Evolutionary conservation across 2,888 invertebrate species (phyloP).

Genomic region (Coenonympha arcania): DNA sequence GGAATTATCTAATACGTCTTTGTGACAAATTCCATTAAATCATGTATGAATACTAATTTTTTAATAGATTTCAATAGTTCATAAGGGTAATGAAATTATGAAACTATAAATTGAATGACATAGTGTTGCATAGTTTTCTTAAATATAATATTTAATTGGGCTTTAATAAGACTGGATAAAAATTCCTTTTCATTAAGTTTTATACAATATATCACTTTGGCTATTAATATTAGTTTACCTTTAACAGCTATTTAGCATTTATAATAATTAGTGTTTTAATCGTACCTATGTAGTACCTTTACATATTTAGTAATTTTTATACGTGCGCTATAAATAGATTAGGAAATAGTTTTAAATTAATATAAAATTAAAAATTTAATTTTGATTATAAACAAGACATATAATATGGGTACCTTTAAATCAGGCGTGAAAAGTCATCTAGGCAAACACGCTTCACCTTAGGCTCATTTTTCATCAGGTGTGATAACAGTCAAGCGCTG

Average conservation of each 20-base stretch:
- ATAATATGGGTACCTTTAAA: too few species aligned
- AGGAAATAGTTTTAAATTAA: constrained; percentile 5
- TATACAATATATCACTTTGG: constrained; percentile 17
- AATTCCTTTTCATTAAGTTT: constrained; percentile 37
- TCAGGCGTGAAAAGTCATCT: too few species aligned
- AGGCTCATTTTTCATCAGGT: too few species aligned
- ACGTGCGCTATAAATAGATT: constrained; percentile 17
- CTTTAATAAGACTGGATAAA: constrained; percentile 51
- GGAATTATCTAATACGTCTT: constrained; percentile 16
- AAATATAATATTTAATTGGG: constrained; percentile 29
- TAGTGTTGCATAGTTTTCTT: constrained; percentile 8
- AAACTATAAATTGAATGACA: constrained; percentile 4
- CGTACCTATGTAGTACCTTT: neutral
- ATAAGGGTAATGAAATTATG: neutral
- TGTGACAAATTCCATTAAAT: constrained; percentile 21
- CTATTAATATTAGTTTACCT: constrained; percentile 5
- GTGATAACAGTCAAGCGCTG: too few species aligned
- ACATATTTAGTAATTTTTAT: constrained; percentile 21
- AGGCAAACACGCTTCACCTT: too few species aligned
- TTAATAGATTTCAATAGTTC: too few species aligned
- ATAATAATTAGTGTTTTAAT: constrained; percentile 8
- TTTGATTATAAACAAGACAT: neutral
- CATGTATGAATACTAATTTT: constrained; percentile 13
- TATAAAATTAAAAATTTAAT: neutral
- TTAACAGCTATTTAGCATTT: constrained; percentile 12